These are phyloP conservation scores for Odontophorus gujanensis DNA, from an alignment of 2,113 vertebrate genomes.

Conservation along the genomic window DNA sequence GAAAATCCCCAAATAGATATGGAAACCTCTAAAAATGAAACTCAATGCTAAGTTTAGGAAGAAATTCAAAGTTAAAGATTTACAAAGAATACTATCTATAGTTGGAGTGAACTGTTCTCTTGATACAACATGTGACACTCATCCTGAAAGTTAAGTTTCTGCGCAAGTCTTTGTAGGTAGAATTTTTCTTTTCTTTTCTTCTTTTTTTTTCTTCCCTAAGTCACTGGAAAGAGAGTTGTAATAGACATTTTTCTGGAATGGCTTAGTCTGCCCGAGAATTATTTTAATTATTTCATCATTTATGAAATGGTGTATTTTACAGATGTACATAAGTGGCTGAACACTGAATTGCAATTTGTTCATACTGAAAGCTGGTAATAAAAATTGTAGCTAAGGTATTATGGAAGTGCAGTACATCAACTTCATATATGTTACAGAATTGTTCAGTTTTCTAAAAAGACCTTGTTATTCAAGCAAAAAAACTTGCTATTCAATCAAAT, in stretches of 20 bases:
- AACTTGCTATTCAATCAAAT: neutral
- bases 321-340: neutral
- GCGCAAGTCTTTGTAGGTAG: neutral
- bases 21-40: neutral
- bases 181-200: too few species aligned
- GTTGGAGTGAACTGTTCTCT: neutral
- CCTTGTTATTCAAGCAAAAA: neutral
- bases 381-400: neutral
- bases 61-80: neutral
- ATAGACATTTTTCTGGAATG: neutral
- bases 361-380: neutral
- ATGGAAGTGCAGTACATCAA: neutral
- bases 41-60: neutral
- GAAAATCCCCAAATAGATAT: neutral
- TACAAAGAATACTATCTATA: fast-evolving
- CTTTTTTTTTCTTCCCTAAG: neutral
- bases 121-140: neutral
- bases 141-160: neutral
- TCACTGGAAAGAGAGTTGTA: neutral
- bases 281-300: neutral
- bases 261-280: neutral
- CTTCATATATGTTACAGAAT: neutral
- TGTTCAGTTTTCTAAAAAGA: neutral
- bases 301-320: neutral
- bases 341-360: neutral